These are phyloP conservation scores for Sialia sialis DNA, from an alignment of 2,113 vertebrate genomes.

Conservation along the genomic window DNA sequence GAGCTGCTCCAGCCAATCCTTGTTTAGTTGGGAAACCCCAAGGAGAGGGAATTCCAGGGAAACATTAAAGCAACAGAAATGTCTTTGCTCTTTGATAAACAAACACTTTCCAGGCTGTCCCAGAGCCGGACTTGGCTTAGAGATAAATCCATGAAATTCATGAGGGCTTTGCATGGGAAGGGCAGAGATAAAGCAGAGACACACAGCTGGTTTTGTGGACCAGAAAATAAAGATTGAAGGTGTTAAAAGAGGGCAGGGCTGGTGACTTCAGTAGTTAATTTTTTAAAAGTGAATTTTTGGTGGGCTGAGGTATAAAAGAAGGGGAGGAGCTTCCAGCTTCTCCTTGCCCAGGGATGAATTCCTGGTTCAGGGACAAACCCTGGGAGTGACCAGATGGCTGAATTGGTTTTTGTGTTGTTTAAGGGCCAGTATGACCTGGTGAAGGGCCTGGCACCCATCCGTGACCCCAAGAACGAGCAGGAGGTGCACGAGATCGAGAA, in stretches of 20 bases:
- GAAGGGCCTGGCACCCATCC: conserved; percentile 84
- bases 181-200: background rate
- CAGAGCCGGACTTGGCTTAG: background rate
- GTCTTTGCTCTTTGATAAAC: background rate
- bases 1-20: background rate
- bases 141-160: background rate
- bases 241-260: background rate
- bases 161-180: background rate
- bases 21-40: background rate
- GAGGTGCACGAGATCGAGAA: conserved; percentile 95
- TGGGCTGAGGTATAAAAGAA: background rate
- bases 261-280: background rate
- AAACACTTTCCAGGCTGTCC: background rate
- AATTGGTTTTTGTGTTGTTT: background rate
- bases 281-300: too few relatives aligned
- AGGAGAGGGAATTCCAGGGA: background rate
- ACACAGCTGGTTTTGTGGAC: background rate
- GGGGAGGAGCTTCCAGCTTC: background rate
- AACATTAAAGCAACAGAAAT: background rate
- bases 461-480: conserved; percentile 77
- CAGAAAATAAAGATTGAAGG: background rate
- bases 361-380: background rate
- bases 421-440: conserved; percentile 93
- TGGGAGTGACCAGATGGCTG: background rate
- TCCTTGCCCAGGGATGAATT: background rate